These are phyloP conservation scores for Drosophila hydei DNA, from an alignment of 1,140 invertebrate genomes.

Conservation along the genomic window DNA sequence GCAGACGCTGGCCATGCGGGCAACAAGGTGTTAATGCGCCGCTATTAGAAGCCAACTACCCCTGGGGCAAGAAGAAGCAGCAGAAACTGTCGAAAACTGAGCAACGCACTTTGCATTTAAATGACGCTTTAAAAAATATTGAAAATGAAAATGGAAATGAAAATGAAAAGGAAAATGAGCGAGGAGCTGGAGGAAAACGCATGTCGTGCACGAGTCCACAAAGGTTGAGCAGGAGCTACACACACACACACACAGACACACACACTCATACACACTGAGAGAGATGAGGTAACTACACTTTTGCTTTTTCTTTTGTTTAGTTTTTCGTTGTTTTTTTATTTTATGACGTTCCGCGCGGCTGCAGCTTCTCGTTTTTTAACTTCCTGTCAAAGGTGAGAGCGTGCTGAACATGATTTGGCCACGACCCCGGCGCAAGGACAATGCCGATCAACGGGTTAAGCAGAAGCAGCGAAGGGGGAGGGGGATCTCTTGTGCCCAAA, in stretches of 20 bases:
- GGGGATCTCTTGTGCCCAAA: conserved; percentile 20
- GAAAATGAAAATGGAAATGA: conserved; percentile 32
- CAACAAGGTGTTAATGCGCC: conserved; percentile 79
- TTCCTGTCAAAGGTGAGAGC: conserved; percentile 62
- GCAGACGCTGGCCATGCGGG: conserved; percentile 49
- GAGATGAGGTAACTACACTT: conserved; percentile 49
- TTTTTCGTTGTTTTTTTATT: conserved; percentile 19
- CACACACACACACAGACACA: background rate
- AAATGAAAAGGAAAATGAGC: conserved; percentile 30
- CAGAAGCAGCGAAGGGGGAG: conserved; percentile 14
- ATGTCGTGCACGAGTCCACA: conserved; percentile 54
- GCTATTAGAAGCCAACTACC: conserved; percentile 63
- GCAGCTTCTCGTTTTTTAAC: conserved; percentile 27
- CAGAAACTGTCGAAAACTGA: background rate
- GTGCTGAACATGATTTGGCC: conserved; percentile 72
- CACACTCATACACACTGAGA: background rate
- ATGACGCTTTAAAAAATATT: conserved; percentile 66
- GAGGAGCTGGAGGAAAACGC: conserved; percentile 19
- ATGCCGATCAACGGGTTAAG: conserved; percentile 24
- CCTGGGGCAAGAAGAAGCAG: conserved; percentile 11
- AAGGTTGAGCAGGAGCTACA: conserved; percentile 25
- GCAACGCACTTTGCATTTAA: conserved; percentile 71
- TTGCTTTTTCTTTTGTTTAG: conserved; percentile 53
- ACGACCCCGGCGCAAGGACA: conserved; percentile 45
- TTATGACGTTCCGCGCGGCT: conserved; percentile 37